Base-by-base conservation (phyloP, 2,797 vertebrate species). In the Aphelocoma californica region DNA sequence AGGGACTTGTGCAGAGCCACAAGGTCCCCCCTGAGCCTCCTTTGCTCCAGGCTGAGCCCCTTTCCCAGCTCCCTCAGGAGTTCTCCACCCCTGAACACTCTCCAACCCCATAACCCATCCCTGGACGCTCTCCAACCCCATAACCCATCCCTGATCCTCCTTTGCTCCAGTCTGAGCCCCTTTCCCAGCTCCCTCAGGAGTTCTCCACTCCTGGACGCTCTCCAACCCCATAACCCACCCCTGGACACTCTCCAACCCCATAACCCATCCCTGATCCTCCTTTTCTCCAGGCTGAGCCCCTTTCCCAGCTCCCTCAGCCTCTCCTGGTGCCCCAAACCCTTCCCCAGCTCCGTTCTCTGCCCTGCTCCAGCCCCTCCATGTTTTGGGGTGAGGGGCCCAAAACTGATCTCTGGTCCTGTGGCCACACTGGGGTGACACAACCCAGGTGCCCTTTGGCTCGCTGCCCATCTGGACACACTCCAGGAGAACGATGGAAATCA, bases 401-500 rank as follows among this genome's bases (percentile, higher is more conserved):
- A 54, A 10, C 24, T 16, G n/a, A 18, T 7, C 50, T 58, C 50
- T 45, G n/a, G 8, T 47, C 26, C 40, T 7, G 9, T n/a, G 53
- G 32, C 40, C 40, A 44, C 48, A 5, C 42, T 14, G 25, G 31
- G 45, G 25, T 60, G 56, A 11, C 80, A 54, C n/a, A 24, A 2
- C 1, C 34, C 69, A 24, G 50, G 57, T 15, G 8, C 6, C 24
- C 60, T 34, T 21, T 19, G 51, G 10, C 29, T 42, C 16, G 40
- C 23, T 3, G 5, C 23, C 42, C 50, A n/a, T 23, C 57, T n/a
- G 48, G 38, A 5, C 36, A 34, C 4, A 2, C 29, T 24, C 36
- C 67, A 58, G 44, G 20, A 18, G 38, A 51, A 20, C 0, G 0
- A n/a, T 7, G 48, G 48, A 56, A 58, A 38, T 16, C 2, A 0